These are phyloP conservation scores for Disparrhopalites patrizii DNA, from an alignment of 2,888 invertebrate species.

Conservation along the genomic window DNA sequence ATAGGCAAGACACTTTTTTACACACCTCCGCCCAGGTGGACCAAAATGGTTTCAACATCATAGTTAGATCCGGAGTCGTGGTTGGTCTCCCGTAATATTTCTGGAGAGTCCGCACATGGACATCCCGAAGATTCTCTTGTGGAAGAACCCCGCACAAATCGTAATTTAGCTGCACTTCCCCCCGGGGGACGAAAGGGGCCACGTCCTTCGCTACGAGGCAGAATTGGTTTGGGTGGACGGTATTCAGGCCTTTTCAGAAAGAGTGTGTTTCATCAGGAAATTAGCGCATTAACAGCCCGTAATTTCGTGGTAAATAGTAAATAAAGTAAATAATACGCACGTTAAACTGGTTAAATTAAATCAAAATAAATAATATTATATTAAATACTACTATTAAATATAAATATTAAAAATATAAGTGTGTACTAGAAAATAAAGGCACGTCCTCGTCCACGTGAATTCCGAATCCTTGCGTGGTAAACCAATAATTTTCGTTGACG, in stretches of 20 bases:
- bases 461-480: conserved; percentile 39
- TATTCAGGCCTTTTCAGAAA: conserved; percentile 23
- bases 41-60: conserved; percentile 33
- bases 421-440: conserved; percentile 38
- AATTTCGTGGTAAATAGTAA: background rate
- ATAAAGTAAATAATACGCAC: background rate
- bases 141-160: conserved; percentile 20
- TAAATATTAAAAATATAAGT: too few relatives aligned
- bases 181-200: conserved; percentile 15
- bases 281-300: background rate
- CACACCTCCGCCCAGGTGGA: conserved; percentile 26
- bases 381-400: too few relatives aligned
- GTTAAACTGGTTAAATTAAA: too few relatives aligned
- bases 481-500: conserved; percentile 45
- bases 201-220: conserved; percentile 24
- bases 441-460: conserved; percentile 37
- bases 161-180: conserved; percentile 28
- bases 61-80: conserved; percentile 23
- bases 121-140: conserved; percentile 26
- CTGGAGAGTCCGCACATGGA: conserved; percentile 16
- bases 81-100: conserved; percentile 25
- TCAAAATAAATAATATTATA: too few relatives aligned
- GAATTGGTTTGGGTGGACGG: conserved; percentile 23
- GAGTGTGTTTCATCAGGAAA: background rate
- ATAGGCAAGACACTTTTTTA: too few relatives aligned